Evolutionary conservation across 2,888 invertebrate genomes (phyloP).

Genomic region (Metalampra italica): DNA sequence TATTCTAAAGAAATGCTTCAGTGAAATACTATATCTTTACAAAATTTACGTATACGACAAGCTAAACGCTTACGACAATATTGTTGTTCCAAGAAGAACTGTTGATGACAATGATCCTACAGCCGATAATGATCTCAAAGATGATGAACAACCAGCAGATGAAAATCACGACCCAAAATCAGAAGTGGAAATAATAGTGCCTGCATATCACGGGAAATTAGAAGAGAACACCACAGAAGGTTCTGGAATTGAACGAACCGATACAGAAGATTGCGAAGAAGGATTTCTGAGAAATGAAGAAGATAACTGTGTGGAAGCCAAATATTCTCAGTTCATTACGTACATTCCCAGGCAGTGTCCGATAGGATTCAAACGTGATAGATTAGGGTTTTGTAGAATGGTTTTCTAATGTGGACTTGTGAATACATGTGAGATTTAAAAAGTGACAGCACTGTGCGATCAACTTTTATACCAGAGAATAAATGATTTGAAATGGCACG

Average conservation of each 20-base stretch:
- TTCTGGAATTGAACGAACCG: background rate
- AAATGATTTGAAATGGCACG: too few species aligned
- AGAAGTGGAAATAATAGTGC: slow-evolving; percentile 58
- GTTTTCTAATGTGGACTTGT: slow-evolving; percentile 24
- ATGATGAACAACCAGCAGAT: background rate
- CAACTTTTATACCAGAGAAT: too few species aligned
- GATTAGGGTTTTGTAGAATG: slow-evolving; percentile 50
- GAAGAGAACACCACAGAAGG: slow-evolving; percentile 11
- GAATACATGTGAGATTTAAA: background rate
- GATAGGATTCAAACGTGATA: slow-evolving; percentile 48
- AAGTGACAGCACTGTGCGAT: background rate
- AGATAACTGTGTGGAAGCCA: slow-evolving; percentile 36
- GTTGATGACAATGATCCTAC: background rate
- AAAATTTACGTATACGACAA: slow-evolving; percentile 51
- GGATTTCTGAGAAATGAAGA: slow-evolving; percentile 35
- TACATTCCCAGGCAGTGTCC: slow-evolving; percentile 59
- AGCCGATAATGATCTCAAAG: background rate
- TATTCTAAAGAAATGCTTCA: slow-evolving; percentile 36
- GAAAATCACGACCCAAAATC: slow-evolving; percentile 33
- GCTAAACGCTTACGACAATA: slow-evolving; percentile 10
- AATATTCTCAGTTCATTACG: slow-evolving; percentile 44
- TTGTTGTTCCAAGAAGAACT: background rate
- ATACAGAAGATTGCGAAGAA: slow-evolving; percentile 31
- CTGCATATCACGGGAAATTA: slow-evolving; percentile 44
- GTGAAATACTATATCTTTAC: slow-evolving; percentile 42